These are phyloP conservation scores for Saturnia japonica DNA, from an alignment of 2,888 invertebrate genomes.

Conservation along the genomic window DNA sequence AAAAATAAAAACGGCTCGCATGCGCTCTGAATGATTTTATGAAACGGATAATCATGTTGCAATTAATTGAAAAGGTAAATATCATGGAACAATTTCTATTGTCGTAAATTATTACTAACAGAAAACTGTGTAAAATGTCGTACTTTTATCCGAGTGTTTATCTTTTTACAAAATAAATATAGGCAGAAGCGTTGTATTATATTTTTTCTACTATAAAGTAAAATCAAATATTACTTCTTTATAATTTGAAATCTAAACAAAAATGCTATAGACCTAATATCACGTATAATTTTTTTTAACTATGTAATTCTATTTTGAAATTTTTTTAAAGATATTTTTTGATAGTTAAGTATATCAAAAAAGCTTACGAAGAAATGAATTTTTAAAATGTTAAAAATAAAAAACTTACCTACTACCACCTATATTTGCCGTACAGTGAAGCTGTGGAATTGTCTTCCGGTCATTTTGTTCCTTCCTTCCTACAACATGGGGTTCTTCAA, in stretches of 20 bases:
- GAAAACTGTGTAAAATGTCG: not conserved
- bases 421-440: no score
- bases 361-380: not conserved
- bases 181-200: not conserved
- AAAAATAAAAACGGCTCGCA: conserved; percentile 57
- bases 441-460: no score
- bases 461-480: no score
- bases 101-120: not conserved
- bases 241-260: not conserved
- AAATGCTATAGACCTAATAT: not conserved
- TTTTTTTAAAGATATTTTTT: not conserved
- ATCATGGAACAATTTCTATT: conserved; percentile 20
- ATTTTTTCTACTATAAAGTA: not conserved
- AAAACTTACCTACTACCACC: no score
- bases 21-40: conserved; percentile 59
- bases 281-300: not conserved
- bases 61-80: conserved; percentile 38
- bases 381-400: not conserved
- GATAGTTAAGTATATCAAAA: not conserved
- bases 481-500: no score
- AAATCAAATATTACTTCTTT: not conserved
- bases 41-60: conserved; percentile 35
- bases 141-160: not conserved
- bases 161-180: not conserved
- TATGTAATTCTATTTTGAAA: not conserved